These are phyloP conservation scores for Hemitrygon akajei DNA, from an alignment of 2,797 vertebrate genomes.

Conservation along the genomic window DNA sequence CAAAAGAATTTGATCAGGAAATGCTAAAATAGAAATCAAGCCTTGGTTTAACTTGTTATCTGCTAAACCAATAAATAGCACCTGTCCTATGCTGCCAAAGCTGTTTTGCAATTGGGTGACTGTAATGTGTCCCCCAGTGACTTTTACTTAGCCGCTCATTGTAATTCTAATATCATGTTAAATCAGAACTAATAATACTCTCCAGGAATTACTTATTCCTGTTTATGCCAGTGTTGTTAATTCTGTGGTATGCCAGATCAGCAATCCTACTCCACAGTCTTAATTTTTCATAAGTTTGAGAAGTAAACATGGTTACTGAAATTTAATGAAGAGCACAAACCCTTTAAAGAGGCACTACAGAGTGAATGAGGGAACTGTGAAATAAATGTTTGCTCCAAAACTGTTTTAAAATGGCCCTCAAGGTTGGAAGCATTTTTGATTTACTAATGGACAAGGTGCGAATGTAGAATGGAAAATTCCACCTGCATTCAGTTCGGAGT, in stretches of 20 bases:
- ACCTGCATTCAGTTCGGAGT: no score
- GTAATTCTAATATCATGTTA: neutral
- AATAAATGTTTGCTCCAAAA: neutral
- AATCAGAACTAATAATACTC: neutral
- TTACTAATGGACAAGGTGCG: neutral
- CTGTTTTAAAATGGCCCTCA: neutral
- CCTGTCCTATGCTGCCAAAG: no score
- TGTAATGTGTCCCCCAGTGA: neutral
- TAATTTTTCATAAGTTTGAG: neutral
- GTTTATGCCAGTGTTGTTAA: neutral
- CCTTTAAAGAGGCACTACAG: neutral
- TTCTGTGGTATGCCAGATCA: neutral
- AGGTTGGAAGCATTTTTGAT: neutral
- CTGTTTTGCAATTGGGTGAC: neutral
- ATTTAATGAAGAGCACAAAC: neutral
- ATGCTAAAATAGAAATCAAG: neutral
- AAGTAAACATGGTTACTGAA: neutral
- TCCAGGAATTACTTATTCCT: neutral
- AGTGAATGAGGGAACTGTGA: neutral
- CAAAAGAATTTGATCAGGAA: neutral
- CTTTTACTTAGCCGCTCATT: neutral
- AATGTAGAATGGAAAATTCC: no score
- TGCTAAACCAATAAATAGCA: neutral
- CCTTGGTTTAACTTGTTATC: neutral
- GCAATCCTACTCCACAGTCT: neutral